phyloP scores from a whole-genome alignment of 2,888 invertebrate genomes.

The Oxycera nigricornis region DNA sequence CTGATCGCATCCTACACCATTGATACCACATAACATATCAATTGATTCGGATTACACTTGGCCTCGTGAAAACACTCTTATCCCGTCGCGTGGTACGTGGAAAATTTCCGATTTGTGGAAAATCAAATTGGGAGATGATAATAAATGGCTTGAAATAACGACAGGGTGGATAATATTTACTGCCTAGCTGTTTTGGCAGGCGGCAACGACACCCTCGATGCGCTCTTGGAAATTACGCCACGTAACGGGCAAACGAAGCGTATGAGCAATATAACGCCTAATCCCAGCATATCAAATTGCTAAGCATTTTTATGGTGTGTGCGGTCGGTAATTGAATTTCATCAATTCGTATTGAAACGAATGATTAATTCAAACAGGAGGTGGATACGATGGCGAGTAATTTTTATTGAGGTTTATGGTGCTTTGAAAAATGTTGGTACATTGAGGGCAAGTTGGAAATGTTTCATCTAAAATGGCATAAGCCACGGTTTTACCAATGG shows the following conservation, averaged over 20 bases:
- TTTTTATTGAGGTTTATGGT: too few relatives aligned
- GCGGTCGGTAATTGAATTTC: constrained; percentile 42
- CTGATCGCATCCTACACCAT: not conserved
- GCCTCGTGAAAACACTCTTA: not conserved
- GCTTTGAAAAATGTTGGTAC: too few relatives aligned
- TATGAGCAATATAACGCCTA: constrained; percentile 20
- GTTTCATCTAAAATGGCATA: too few relatives aligned
- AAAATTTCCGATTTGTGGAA: constrained; percentile 33
- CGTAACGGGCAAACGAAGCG: not conserved
- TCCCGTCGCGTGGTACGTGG: constrained; percentile 21
- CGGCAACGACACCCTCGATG: too few relatives aligned
- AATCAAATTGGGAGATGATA: constrained; percentile 16
- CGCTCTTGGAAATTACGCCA: too few relatives aligned
- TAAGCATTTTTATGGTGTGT: constrained; percentile 38
- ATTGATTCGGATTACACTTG: constrained; percentile 1
- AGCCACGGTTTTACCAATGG: too few relatives aligned
- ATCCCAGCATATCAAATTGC: constrained; percentile 41
- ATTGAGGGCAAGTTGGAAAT: too few relatives aligned
- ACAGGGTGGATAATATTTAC: not conserved
- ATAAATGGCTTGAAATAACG: constrained; percentile 34
- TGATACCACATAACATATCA: constrained; percentile 15
- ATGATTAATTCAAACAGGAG: constrained; percentile 1
- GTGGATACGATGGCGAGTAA: too few relatives aligned
- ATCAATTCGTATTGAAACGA: constrained; percentile 31
- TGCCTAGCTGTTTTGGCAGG: not conserved